Conservation (phyloP, 2,888 invertebrate genomes). For the Scaptomyza tumidula region DNA sequence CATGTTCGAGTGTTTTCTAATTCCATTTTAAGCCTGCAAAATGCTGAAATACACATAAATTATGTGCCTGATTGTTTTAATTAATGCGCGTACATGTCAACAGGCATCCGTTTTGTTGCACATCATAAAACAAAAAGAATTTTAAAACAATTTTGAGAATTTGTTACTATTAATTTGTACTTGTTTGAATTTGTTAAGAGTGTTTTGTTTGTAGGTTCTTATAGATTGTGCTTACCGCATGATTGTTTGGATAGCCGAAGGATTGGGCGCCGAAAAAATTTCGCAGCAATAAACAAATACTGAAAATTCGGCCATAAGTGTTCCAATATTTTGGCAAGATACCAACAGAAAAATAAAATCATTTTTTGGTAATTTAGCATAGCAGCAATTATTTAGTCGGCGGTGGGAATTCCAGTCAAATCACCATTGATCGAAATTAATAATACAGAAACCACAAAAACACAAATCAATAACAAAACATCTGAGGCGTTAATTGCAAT, state of each 20-base stretch:
- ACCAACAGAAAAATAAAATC: not conserved
- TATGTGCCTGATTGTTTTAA: conserved; percentile 24
- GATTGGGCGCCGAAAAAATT: conserved; percentile 8
- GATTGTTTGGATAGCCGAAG: conserved; percentile 9
- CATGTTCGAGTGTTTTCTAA: conserved; percentile 24
- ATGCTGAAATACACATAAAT: conserved; percentile 22
- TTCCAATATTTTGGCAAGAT: not conserved
- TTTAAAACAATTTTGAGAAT: not conserved
- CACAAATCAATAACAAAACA: conserved; percentile 27
- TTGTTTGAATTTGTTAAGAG: not conserved
- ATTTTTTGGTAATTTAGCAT: not conserved
- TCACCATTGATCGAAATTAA: conserved; percentile 7
- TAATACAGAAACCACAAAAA: conserved; percentile 23
- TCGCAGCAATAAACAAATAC: conserved; percentile 22
- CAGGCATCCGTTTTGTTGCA: not conserved
- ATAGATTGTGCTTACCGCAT: conserved; percentile 9
- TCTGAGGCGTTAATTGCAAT: conserved; percentile 15
- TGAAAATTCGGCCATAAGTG: not conserved
- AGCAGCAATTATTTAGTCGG: conserved; percentile 6
- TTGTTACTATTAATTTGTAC: not conserved
- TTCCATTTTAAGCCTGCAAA: conserved; percentile 1
- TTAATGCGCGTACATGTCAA: conserved; percentile 42
- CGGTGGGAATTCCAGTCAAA: conserved; percentile 2
- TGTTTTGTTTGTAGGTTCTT: not conserved
- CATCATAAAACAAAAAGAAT: not conserved